Percentiles rank a stretch among this genome's conserved stretches.
phyloP scores from a whole-genome alignment of 2,888 invertebrate species.

The Camponotus fellah region DNA sequence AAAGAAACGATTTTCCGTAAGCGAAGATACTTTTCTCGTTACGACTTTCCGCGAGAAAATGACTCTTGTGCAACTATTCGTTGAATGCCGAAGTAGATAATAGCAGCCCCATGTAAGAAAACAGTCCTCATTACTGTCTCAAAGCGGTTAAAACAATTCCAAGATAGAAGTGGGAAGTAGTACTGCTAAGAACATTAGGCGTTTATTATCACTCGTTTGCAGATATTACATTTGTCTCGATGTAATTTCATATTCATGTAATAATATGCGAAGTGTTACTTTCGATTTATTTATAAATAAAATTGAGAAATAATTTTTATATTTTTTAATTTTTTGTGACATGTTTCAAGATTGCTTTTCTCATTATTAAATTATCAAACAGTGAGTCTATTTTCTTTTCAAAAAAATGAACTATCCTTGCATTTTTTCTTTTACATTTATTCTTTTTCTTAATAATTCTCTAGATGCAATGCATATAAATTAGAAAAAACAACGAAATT shows the following conservation, averaged over 20 bases:
- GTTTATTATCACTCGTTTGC: neutral
- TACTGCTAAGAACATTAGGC: neutral
- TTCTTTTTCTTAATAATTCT: neutral
- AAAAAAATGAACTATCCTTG: neutral
- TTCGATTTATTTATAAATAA: neutral
- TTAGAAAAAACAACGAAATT: neutral
- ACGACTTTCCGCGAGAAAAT: slow-evolving; percentile 14
- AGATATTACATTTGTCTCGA: slow-evolving; percentile 6
- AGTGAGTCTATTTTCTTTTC: neutral
- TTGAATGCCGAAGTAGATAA: slow-evolving; percentile 28
- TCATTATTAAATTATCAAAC: neutral
- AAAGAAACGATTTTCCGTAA: slow-evolving; percentile 2
- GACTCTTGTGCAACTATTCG: slow-evolving; percentile 27
- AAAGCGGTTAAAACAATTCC: slow-evolving; percentile 11
- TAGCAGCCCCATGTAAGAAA: slow-evolving; percentile 28
- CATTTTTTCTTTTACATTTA: neutral
- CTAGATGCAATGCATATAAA: neutral
- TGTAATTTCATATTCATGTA: neutral
- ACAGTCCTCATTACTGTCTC: neutral
- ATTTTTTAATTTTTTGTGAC: neutral
- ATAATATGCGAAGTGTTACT: neutral
- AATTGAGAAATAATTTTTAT: neutral
- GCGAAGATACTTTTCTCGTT: slow-evolving; percentile 43
- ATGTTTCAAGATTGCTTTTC: neutral
- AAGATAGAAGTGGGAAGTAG: neutral